A percentile compares a stretch with the other conserved stretches of the same genome.
Conservation (phyloP, 2,113 vertebrate genomes). For the Grantiella picta region DNA sequence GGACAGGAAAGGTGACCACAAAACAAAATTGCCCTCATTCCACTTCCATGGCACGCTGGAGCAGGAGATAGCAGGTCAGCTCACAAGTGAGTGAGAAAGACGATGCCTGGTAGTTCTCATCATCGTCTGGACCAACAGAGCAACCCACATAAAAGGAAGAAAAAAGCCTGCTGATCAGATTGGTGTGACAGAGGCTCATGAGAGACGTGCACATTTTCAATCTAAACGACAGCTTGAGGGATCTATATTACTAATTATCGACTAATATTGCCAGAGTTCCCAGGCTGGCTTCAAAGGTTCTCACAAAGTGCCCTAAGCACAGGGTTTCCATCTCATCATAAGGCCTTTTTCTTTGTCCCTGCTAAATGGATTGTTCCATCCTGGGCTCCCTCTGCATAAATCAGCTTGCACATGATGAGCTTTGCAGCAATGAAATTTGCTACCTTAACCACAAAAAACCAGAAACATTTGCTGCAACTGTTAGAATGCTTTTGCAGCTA, state of each 20-base stretch:
- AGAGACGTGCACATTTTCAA: slow-evolving; percentile 58
- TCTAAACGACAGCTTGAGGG: slow-evolving; percentile 49
- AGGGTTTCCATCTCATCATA: slow-evolving; percentile 34
- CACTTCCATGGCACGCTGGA: not conserved
- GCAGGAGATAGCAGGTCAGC: slow-evolving; percentile 10
- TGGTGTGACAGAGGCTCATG: slow-evolving; percentile 51
- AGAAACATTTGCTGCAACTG: slow-evolving; percentile 57
- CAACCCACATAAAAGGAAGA: slow-evolving; percentile 68
- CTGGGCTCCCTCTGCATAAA: not conserved
- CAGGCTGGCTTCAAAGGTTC: slow-evolving; percentile 64
- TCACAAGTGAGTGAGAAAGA: slow-evolving; percentile 61
- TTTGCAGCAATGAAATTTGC: slow-evolving; percentile 53
- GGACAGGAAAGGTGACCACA: slow-evolving; percentile 22
- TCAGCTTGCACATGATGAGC: slow-evolving; percentile 53
- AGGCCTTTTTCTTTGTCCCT: slow-evolving; percentile 27
- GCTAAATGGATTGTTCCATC: slow-evolving; percentile 34
- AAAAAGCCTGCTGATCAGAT: slow-evolving; percentile 64
- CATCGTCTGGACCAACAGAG: slow-evolving; percentile 33
- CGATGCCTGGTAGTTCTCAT: slow-evolving; percentile 59
- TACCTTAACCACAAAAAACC: slow-evolving; percentile 46
- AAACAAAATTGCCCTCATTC: not conserved
- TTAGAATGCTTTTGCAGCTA: slow-evolving; percentile 47
- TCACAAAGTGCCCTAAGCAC: slow-evolving; percentile 10
- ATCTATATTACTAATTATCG: slow-evolving; percentile 68
- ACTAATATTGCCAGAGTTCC: slow-evolving; percentile 61